Evolutionary conservation across 2,797 vertebrate species (phyloP).

Genomic region (Scarus forsteni): DNA sequence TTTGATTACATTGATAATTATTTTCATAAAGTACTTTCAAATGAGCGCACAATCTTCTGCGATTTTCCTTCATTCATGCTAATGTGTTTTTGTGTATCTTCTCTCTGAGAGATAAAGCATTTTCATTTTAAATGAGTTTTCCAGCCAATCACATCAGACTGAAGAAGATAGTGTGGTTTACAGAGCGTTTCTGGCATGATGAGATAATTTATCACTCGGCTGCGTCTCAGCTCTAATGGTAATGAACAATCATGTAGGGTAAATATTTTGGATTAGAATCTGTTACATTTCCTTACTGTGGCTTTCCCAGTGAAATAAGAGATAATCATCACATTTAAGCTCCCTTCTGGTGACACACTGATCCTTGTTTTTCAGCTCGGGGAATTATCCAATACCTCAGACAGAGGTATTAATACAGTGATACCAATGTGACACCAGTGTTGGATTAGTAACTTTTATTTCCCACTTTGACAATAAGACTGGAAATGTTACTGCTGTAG

Average conservation of each 20-base stretch:
- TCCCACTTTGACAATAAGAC: no score
- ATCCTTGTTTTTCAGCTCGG: no score
- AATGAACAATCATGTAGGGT: constrained; percentile 12
- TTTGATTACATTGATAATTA: not conserved
- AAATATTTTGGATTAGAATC: constrained; percentile 26
- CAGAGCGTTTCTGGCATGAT: not conserved
- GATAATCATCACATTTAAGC: not conserved
- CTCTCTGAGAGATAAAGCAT: not conserved
- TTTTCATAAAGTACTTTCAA: not conserved
- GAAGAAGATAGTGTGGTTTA: constrained; percentile 9
- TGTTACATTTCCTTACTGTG: constrained; percentile 6
- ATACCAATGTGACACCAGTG: no score
- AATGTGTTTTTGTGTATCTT: not conserved
- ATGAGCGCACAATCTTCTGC: not conserved
- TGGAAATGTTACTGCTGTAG: no score
- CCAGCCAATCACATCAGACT: constrained; percentile 19
- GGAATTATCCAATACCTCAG: no score
- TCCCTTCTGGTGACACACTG: not conserved
- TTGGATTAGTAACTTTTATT: no score
- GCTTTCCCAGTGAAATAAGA: not conserved
- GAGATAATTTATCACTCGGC: constrained; percentile 13
- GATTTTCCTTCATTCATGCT: no score
- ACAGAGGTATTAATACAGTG: no score
- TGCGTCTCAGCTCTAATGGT: not conserved
- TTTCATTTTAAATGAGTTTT: constrained; percentile 13